Evolutionary conservation across 1,140 invertebrate species (phyloP), one percentile per base, ranked within the genome.

Genomic region (Rhizoglyphus robini): DNA sequence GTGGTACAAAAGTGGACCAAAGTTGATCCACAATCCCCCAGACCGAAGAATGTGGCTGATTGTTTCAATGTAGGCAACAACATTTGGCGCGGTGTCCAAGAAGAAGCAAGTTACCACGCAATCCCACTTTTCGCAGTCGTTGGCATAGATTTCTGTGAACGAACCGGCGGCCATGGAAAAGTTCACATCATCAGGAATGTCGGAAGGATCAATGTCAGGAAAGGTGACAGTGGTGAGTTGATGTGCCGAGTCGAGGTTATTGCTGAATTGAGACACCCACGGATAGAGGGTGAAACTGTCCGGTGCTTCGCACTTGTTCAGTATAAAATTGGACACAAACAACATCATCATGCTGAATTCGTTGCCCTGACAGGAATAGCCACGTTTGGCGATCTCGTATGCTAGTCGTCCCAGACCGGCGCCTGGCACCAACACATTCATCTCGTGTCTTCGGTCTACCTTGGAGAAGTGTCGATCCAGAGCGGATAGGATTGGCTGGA

Each of bases 281-380:
- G 95, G 95, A 78, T 92, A 89, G 23, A 94, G 81, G 68, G 81
- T 82, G 74, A 84, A 83, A 20, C 73, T 65, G 54, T 74, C 69
- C 54, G 49, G 32, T n/a, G 66, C 15, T 30, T 66, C 72, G 72
- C 70, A 93, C 81, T 86, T 86, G 77, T 97, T 97, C 18, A 97
- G 78, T 54, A 97, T 84, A 78, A 94, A 97, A 77, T 95, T 92
- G 27, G 93, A 95, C 0, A 90, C 88, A 71, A 98, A 88, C 1
- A 98, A 77, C 95, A 99, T 98, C 73, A 94, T 96, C 1, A 97
- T 81, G 41, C 90, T 94, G 76, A 94, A 96, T 78, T 99, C 95
- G 74, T 98, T 99, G 68, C 94, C 96, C 78, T 97, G 88, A 72
- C 92, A 96, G 5, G 80, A 83, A 75, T 87, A 98, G 4, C 94